These are phyloP conservation scores for Acronicta aceris DNA, from an alignment of 2,888 invertebrate species.

Conservation along the genomic window DNA sequence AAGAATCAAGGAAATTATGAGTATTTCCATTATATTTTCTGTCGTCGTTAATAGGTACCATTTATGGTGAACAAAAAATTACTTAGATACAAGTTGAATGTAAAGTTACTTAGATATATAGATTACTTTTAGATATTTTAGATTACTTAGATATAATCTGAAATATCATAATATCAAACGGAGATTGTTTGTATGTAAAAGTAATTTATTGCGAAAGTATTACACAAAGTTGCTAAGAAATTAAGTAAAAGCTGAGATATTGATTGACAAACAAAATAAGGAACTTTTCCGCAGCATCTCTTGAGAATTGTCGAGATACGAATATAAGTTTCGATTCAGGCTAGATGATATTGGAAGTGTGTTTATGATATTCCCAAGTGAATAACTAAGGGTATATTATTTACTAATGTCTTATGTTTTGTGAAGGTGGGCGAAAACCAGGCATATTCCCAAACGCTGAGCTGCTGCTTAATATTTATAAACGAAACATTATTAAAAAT, in stretches of 20 bases:
- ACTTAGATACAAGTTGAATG: too few relatives aligned
- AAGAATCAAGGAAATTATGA: too few relatives aligned
- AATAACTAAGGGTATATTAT: background rate
- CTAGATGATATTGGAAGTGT: slow-evolving; percentile 13
- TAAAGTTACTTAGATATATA: too few relatives aligned
- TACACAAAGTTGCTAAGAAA: slow-evolving; percentile 18
- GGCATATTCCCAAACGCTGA: too few relatives aligned
- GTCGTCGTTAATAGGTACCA: too few relatives aligned
- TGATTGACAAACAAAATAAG: slow-evolving; percentile 38
- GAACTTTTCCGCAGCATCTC: slow-evolving; percentile 35
- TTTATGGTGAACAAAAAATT: too few relatives aligned
- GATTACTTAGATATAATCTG: background rate
- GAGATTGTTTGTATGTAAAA: background rate
- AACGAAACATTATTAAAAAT: too few relatives aligned
- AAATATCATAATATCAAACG: too few relatives aligned
- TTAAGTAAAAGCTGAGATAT: slow-evolving; percentile 24
- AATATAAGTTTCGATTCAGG: background rate
- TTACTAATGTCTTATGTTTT: slow-evolving; percentile 3
- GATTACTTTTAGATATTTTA: too few relatives aligned
- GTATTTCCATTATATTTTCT: too few relatives aligned
- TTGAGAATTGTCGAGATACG: slow-evolving; percentile 3
- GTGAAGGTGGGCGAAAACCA: too few relatives aligned
- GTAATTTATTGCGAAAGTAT: background rate
- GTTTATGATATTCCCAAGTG: background rate
- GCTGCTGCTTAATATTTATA: too few relatives aligned